Percentiles rank a stretch among this genome's conserved stretches.
Conservation (phyloP, 2,797 vertebrate genomes). For the Lycodopsis pacificus region DNA sequence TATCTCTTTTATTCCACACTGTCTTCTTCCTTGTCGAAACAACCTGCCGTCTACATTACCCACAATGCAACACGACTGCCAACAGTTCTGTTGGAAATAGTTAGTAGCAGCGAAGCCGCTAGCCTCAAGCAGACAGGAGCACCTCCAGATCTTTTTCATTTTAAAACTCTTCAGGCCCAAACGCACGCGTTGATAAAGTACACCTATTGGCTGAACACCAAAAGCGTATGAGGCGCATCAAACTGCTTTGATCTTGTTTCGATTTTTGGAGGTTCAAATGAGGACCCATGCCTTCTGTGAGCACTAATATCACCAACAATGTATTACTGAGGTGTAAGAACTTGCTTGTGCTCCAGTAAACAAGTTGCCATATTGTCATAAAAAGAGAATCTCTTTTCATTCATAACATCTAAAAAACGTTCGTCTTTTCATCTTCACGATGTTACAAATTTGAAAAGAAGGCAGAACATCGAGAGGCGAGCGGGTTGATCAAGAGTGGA, state of each 20-base stretch:
- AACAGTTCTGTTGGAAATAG: background rate
- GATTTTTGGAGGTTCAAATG: background rate
- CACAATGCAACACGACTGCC: background rate
- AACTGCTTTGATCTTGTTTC: background rate
- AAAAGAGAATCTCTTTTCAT: conserved; percentile 4
- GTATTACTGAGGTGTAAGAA: background rate
- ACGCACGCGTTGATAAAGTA: background rate
- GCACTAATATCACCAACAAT: background rate
- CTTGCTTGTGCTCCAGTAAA: background rate
- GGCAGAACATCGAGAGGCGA: background rate
- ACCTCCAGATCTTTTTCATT: background rate
- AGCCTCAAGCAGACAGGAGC: background rate
- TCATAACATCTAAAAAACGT: background rate
- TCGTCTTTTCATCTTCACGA: background rate
- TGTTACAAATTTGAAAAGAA: conserved; percentile 5
- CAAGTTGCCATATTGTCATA: background rate
- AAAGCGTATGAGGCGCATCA: too few species aligned
- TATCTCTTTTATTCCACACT: background rate
- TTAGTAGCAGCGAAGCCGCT: background rate
- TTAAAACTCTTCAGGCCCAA: background rate
- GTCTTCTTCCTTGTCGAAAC: background rate
- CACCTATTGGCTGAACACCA: too few species aligned
- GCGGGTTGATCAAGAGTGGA: background rate
- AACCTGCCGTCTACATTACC: background rate
- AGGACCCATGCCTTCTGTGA: background rate